phyloP scores from a whole-genome alignment of 1,140 invertebrate species.

The Drosophila ogumai region DNA sequence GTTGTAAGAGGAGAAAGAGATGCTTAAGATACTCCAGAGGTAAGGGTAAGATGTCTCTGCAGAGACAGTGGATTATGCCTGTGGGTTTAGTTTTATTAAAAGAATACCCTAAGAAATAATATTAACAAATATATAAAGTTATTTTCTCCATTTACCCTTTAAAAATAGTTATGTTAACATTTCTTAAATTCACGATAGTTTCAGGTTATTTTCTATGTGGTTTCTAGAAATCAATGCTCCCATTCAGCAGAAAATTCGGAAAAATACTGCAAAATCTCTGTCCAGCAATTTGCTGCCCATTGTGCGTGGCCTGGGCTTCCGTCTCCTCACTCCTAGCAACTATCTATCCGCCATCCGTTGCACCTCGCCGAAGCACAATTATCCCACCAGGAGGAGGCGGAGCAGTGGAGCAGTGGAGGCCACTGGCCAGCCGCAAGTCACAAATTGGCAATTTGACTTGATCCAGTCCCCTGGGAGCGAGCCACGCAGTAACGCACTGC shows the following conservation, averaged over 20 bases:
- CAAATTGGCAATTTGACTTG: slow-evolving; percentile 80
- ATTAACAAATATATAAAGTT: background rate
- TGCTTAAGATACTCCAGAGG: slow-evolving; percentile 4
- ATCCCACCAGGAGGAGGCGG: slow-evolving; percentile 24
- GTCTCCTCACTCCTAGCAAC: background rate
- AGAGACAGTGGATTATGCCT: slow-evolving; percentile 29
- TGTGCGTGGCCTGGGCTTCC: slow-evolving; percentile 30
- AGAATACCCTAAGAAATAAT: no score
- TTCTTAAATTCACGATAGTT: background rate
- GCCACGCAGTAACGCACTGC: slow-evolving; percentile 46
- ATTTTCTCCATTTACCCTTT: background rate
- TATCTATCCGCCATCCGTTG: slow-evolving; percentile 17
- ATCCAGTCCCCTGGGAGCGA: slow-evolving; percentile 41
- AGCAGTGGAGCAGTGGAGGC: background rate
- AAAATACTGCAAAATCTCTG: background rate
- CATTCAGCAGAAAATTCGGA: slow-evolving; percentile 1
- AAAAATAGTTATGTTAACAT: background rate
- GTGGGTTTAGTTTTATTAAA: background rate
- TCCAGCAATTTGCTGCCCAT: slow-evolving; percentile 47
- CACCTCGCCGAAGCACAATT: slow-evolving; percentile 55
- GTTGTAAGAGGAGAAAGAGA: slow-evolving; percentile 15
- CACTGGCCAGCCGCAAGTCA: slow-evolving; percentile 52
- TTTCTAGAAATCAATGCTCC: background rate
- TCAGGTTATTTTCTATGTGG: background rate
- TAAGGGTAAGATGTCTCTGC: background rate